Percentiles rank a stretch among this genome's conserved stretches.
These are phyloP conservation scores for Chiloscyllium punctatum DNA, from an alignment of 2,797 vertebrate species.

Conservation along the genomic window DNA sequence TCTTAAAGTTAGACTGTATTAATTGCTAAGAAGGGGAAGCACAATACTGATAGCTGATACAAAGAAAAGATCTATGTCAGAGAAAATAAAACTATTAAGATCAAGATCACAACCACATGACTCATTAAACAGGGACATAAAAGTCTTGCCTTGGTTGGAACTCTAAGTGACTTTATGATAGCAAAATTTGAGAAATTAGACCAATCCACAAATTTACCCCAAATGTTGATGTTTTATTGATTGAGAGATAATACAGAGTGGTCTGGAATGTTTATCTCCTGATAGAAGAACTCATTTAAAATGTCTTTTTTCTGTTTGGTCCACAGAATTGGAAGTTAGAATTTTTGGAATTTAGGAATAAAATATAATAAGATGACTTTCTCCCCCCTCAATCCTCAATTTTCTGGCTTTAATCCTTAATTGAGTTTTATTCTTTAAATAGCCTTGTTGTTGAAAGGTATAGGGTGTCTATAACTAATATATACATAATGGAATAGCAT, in stretches of 20 bases:
- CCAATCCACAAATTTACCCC: neutral
- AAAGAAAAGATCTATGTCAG: neutral
- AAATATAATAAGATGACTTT: neutral
- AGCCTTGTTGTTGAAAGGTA: neutral
- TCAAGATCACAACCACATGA: neutral
- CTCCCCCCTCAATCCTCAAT: neutral
- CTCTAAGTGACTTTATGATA: neutral
- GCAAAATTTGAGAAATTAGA: neutral
- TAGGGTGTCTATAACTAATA: neutral
- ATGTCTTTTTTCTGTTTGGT: neutral
- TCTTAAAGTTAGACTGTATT: neutral
- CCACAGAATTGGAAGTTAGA: neutral
- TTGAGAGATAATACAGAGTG: neutral
- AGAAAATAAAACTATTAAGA: neutral
- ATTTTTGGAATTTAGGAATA: neutral
- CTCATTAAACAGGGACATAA: too few species aligned
- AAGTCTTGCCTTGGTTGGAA: neutral
- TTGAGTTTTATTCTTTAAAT: neutral
- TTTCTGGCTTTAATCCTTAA: neutral
- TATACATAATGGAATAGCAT: neutral
- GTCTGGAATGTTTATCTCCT: neutral
- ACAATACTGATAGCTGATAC: neutral
- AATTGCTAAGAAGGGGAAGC: neutral
- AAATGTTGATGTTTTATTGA: neutral
- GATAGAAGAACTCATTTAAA: neutral